These are phyloP conservation scores for Sorex araneus DNA, from an alignment of 2,113 vertebrate species.

Conservation along the genomic window DNA sequence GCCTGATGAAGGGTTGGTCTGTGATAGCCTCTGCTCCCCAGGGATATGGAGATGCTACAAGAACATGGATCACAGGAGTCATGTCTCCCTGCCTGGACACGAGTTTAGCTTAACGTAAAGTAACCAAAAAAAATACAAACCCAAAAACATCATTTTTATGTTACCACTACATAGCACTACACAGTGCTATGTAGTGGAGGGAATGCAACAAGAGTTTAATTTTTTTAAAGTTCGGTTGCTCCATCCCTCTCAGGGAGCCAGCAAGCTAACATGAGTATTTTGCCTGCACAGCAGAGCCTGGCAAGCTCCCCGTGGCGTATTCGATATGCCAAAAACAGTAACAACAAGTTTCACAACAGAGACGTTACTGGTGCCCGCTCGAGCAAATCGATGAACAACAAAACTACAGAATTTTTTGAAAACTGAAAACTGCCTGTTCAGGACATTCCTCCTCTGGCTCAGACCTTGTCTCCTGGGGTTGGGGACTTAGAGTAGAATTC, in stretches of 20 bases:
- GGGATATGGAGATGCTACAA: fast-evolving
- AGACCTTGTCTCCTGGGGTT: not conserved
- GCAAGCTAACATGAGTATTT: no score
- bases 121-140: slow-evolving; percentile 52
- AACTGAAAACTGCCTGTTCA: not conserved
- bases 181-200: not conserved
- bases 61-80: not conserved
- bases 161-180: no score
- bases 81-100: not conserved
- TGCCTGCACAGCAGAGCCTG: no score
- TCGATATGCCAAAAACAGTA: no score
- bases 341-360: no score
- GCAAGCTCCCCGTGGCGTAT: no score
- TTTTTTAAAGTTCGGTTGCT: no score
- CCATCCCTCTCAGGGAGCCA: no score
- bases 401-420: not conserved
- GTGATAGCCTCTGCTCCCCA: fast-evolving
- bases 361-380: no score
- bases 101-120: not conserved
- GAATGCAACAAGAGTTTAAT: not conserved
- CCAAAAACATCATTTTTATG: no score
- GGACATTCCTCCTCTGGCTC: not conserved
- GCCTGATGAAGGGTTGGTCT: not conserved
- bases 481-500: not conserved
- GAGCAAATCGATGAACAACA: no score